A percentile compares a stretch with the other conserved stretches of the same genome.
phyloP scores from a whole-genome alignment of 2,888 invertebrate genomes.

The Eledona agricola region DNA sequence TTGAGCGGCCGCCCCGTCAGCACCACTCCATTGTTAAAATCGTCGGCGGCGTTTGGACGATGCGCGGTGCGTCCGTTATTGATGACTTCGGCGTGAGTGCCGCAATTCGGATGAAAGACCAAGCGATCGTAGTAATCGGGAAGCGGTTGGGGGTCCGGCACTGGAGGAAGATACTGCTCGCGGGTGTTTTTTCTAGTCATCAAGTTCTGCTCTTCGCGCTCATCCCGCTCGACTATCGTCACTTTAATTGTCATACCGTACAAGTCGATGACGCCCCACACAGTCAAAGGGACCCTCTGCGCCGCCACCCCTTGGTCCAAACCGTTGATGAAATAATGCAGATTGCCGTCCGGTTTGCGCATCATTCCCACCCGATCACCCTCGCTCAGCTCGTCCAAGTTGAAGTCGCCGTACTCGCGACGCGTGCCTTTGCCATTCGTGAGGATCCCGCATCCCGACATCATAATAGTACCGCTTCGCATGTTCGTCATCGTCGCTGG shows the following conservation, averaged over 20 bases:
- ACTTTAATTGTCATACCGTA: constrained; percentile 94
- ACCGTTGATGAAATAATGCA: constrained; percentile 94
- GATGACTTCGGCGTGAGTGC: constrained; percentile 91
- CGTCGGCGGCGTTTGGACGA: constrained; percentile 91
- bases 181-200: constrained; percentile 73
- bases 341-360: constrained; percentile 81
- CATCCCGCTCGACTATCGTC: constrained; percentile 85
- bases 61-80: constrained; percentile 90
- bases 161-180: constrained; percentile 59
- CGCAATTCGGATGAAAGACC: constrained; percentile 90
- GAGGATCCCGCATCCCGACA: constrained; percentile 97
- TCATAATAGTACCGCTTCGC: constrained; percentile 91
- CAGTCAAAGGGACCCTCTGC: constrained; percentile 78
- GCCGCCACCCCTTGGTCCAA: constrained; percentile 92
- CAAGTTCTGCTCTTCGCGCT: constrained; percentile 79
- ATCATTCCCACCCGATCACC: constrained; percentile 94
- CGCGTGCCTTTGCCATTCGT: constrained; percentile 95
- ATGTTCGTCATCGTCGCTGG: constrained; percentile 98
- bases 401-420: constrained; percentile 91
- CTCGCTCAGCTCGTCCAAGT: constrained; percentile 91
- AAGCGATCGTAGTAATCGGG: constrained; percentile 73
- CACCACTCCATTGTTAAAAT: constrained; percentile 94
- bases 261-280: constrained; percentile 95
- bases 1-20: constrained; percentile 85
- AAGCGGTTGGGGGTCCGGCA: constrained; percentile 62